These are phyloP conservation scores for Typhlichthys eigenmanni DNA, from an alignment of 2,797 vertebrate genomes.

Conservation along the genomic window DNA sequence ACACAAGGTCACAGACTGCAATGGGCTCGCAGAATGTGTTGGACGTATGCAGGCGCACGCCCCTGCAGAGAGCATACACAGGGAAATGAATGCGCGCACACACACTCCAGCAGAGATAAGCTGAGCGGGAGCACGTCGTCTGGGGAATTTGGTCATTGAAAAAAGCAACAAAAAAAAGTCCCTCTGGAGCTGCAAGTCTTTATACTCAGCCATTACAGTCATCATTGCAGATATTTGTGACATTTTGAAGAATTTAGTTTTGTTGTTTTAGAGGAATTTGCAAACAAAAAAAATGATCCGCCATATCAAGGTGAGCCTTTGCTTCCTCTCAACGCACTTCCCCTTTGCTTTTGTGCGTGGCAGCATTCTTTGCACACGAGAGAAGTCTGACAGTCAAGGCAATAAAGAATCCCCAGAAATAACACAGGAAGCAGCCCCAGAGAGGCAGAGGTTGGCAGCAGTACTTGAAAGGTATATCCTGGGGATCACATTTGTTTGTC, in stretches of 20 bases:
- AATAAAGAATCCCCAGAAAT: constrained; percentile 45
- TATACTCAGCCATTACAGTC: constrained; percentile 41
- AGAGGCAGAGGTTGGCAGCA: constrained; percentile 40
- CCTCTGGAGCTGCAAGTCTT: constrained; percentile 46
- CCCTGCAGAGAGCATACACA: constrained; percentile 59
- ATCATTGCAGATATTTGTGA: constrained; percentile 39
- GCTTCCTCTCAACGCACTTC: constrained; percentile 23
- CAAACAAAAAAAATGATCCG: constrained; percentile 27
- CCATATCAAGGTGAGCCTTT: constrained; percentile 26
- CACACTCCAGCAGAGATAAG: constrained; percentile 67
- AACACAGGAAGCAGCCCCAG: constrained; percentile 41
- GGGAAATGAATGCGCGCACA: constrained; percentile 73
- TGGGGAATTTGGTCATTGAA: constrained; percentile 54
- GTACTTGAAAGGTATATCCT: constrained; percentile 46
- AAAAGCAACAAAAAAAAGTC: constrained; percentile 54
- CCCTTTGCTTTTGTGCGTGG: constrained; percentile 25
- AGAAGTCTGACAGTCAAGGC: constrained; percentile 34
- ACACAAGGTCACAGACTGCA: constrained; percentile 67
- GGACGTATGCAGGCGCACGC: constrained; percentile 78
- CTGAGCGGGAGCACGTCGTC: constrained; percentile 49
- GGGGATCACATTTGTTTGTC: constrained; percentile 55
- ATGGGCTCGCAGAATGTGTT: constrained; percentile 66
- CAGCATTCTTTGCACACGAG: constrained; percentile 31
- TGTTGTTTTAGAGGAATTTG: neutral
- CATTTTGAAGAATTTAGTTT: constrained; percentile 7